Evolutionary conservation across 2,888 invertebrate genomes (phyloP).

Genomic region (Lasioglossum figueresi): DNA sequence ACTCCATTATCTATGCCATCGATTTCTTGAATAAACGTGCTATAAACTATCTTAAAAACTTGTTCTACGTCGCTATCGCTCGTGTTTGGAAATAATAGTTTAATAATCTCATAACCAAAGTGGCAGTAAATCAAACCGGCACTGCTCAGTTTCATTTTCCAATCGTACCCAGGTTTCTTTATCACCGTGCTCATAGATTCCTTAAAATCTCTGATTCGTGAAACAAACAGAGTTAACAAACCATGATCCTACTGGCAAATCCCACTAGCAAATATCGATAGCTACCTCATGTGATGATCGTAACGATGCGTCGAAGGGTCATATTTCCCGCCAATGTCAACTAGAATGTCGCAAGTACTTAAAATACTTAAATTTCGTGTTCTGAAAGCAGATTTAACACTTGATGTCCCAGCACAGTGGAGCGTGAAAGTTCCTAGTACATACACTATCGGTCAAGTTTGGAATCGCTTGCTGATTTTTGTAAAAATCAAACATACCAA

Average conservation of each 20-base stretch:
- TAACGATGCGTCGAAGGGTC: conserved; percentile 91
- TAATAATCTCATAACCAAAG: conserved; percentile 93
- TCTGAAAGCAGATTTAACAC: conserved; percentile 79
- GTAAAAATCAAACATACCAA: too few species aligned
- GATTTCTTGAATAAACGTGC: conserved; percentile 94
- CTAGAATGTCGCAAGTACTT: conserved; percentile 94
- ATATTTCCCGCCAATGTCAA: conserved; percentile 96
- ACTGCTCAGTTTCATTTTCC: conserved; percentile 92
- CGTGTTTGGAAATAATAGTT: conserved; percentile 85
- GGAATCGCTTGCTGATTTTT: too few species aligned
- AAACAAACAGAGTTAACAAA: not conserved
- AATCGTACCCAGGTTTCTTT: conserved; percentile 78
- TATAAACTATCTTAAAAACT: conserved; percentile 91
- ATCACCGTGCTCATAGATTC: conserved; percentile 72
- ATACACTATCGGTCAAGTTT: too few species aligned
- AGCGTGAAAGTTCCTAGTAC: not conserved
- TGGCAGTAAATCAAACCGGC: conserved; percentile 96
- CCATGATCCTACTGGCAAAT: not conserved
- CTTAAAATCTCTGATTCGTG: conserved; percentile 35
- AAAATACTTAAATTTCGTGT: conserved; percentile 86
- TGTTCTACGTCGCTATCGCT: conserved; percentile 85
- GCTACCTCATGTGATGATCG: conserved; percentile 96
- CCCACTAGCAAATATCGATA: not conserved
- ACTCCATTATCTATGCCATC: conserved; percentile 99
- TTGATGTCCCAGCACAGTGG: not conserved